These are phyloP conservation scores for Ormyrus rosae DNA, from an alignment of 2,888 invertebrate species.

Conservation along the genomic window DNA sequence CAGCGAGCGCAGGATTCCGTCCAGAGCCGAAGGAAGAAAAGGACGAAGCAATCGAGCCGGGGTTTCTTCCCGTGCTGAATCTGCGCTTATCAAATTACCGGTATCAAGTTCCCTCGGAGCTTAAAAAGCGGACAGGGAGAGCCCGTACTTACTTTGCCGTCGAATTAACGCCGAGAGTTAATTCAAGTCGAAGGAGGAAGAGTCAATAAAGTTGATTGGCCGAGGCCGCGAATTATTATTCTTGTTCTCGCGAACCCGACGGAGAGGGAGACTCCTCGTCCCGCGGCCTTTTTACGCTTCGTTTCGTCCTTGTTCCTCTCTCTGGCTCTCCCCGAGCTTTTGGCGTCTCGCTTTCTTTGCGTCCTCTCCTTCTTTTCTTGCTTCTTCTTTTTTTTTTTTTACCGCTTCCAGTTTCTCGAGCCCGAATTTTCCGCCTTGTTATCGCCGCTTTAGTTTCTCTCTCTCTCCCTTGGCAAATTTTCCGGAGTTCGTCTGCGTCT, in stretches of 20 bases:
- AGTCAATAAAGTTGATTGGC: slow-evolving; percentile 57
- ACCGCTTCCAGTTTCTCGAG: not conserved
- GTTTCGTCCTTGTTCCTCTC: slow-evolving; percentile 22
- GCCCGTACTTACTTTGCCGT: slow-evolving; percentile 5
- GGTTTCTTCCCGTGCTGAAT: not conserved
- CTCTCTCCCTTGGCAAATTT: no score
- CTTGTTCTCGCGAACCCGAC: slow-evolving; percentile 9
- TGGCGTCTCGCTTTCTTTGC: no score
- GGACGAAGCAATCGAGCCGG: slow-evolving; percentile 8
- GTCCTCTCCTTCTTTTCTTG: not conserved
- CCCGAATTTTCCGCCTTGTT: slow-evolving; percentile 24
- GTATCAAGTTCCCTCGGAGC: slow-evolving; percentile 6
- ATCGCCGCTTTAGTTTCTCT: slow-evolving; percentile 7
- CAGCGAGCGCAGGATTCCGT: no score
- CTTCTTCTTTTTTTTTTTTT: not conserved
- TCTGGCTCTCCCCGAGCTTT: not conserved
- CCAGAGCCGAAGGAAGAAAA: no score
- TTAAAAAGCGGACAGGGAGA: slow-evolving; percentile 4
- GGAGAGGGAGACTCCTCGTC: not conserved
- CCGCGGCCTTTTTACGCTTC: slow-evolving; percentile 42
- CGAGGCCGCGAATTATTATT: slow-evolving; percentile 25
- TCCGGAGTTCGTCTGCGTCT: no score
- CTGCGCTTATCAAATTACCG: slow-evolving; percentile 40
- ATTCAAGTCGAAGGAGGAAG: slow-evolving; percentile 48
- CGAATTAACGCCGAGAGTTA: slow-evolving; percentile 49